phyloP scores from a whole-genome alignment of 2,888 invertebrate genomes.

The Hirtodrosophila alboralis region DNA sequence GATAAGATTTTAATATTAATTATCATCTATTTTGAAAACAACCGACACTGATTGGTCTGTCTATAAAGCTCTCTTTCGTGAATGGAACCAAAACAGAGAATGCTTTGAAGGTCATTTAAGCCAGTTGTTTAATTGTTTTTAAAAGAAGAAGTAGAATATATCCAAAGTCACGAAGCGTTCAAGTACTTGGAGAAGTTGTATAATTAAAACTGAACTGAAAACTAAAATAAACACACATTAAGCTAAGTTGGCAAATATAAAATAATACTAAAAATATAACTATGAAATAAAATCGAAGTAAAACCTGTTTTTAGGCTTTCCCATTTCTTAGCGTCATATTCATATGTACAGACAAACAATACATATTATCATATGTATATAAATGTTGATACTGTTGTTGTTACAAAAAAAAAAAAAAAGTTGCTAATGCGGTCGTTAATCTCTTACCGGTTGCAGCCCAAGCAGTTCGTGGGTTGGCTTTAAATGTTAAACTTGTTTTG shows the following conservation, averaged over 20 bases:
- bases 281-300: conserved; percentile 30
- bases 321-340: conserved; percentile 48
- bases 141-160: conserved; percentile 16
- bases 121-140: conserved; percentile 8
- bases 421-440: conserved; percentile 52
- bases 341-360: conserved; percentile 10
- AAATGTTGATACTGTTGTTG: conserved; percentile 21
- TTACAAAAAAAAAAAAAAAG: conserved; percentile 33
- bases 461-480: conserved; percentile 7
- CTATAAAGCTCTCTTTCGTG: conserved; percentile 7
- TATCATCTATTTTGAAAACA: too few relatives aligned
- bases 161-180: conserved; percentile 25
- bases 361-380: conserved; percentile 12
- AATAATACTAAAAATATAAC: conserved; percentile 1
- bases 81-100: conserved; percentile 1
- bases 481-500: conserved; percentile 46
- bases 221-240: conserved; percentile 4
- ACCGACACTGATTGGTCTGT: conserved; percentile 1
- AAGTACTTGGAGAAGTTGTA: conserved; percentile 9
- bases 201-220: conserved; percentile 24
- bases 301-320: conserved; percentile 54
- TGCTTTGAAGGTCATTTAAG: conserved; percentile 14
- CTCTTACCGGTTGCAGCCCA: conserved; percentile 20
- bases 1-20: too few relatives aligned
- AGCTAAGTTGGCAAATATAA: conserved; percentile 4